Conservation (phyloP, 2,888 invertebrate species). For the Cremastobaeus sp. region DNA sequence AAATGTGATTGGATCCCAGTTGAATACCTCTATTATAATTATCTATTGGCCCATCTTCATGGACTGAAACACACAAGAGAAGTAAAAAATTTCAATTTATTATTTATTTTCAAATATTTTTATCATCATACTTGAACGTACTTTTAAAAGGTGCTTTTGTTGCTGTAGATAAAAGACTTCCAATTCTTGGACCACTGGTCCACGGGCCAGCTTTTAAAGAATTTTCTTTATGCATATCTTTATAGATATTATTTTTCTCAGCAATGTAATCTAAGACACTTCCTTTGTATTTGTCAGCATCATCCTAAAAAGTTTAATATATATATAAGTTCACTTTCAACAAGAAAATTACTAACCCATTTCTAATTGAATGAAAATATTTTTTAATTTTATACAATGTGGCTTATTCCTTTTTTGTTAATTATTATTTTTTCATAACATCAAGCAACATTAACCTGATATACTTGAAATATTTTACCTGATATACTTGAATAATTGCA, state of each 20-base stretch:
- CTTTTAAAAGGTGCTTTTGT: conserved; percentile 78
- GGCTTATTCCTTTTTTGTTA: conserved; percentile 2
- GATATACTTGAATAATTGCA: conserved; percentile 81
- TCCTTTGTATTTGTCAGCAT: conserved; percentile 64
- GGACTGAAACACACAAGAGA: no score
- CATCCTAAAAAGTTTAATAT: no score
- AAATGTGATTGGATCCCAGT: conserved; percentile 72
- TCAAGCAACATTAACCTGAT: no score
- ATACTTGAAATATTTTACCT: conserved; percentile 80
- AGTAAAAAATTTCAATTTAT: neutral
- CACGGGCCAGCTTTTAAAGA: conserved; percentile 85
- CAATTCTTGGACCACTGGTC: conserved; percentile 79
- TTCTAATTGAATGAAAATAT: conserved; percentile 12
- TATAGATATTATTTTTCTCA: conserved; percentile 76
- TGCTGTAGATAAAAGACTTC: conserved; percentile 71
- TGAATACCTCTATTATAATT: conserved; percentile 24
- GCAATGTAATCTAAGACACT: conserved; percentile 82
- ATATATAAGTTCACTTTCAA: no score
- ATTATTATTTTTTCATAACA: no score
- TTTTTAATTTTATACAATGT: neutral
- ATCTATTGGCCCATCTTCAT: conserved; percentile 43
- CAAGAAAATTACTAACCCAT: no score
- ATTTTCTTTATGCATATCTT: conserved; percentile 83
- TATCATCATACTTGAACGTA: neutral
- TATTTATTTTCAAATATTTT: neutral